Conservation (phyloP, 2,797 vertebrate species). For the Coracias cyanogaster region DNA sequence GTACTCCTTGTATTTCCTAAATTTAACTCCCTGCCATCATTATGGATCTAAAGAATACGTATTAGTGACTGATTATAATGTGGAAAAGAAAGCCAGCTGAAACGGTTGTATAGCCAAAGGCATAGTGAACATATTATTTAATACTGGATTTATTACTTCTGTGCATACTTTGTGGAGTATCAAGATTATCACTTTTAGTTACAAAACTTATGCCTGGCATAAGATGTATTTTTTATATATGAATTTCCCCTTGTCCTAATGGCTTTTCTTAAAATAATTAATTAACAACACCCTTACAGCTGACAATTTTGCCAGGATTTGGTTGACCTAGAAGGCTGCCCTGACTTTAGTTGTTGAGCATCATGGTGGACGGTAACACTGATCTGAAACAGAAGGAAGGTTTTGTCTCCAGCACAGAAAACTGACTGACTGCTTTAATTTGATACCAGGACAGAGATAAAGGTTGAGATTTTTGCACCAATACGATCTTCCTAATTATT, state of each 20-base stretch:
- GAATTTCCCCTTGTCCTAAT: background rate
- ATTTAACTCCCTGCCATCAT: background rate
- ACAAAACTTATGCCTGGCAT: background rate
- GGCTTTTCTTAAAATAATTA: background rate
- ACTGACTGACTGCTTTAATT: background rate
- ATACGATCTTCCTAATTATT: background rate
- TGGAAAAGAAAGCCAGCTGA: background rate
- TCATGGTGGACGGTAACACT: background rate
- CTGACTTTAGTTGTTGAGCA: background rate
- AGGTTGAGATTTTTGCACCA: too few relatives aligned
- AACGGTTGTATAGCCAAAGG: background rate
- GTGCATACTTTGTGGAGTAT: background rate
- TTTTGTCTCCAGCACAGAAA: background rate
- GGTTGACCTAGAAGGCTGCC: background rate
- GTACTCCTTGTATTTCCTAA: background rate
- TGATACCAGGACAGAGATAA: background rate
- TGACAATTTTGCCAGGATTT: background rate
- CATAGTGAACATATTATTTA: slow-evolving; percentile 29
- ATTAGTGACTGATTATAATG: background rate
- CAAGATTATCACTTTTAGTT: background rate
- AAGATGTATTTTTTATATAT: background rate
- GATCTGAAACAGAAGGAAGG: background rate
- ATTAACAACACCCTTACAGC: background rate
- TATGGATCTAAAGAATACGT: background rate
- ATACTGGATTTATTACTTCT: slow-evolving; percentile 50